Evolutionary conservation across 2,113 vertebrate genomes (phyloP), one percentile per base, ranked within the genome.

Genomic region (Scopus umbretta): DNA sequence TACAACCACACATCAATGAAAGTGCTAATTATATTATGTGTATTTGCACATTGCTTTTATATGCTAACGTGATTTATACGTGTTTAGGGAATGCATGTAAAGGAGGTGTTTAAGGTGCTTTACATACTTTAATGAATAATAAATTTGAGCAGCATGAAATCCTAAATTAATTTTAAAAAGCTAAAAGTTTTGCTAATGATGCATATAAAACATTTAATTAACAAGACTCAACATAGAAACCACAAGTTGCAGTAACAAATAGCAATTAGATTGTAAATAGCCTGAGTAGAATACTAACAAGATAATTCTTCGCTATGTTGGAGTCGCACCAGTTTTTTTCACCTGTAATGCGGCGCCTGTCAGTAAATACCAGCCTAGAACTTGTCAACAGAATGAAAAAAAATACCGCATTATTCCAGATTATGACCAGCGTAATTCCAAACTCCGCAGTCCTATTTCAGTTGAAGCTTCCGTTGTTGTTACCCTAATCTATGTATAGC

Each of bases 151-250:
- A 88, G 67, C 13, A 23, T 6, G 5, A 34, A 84, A 70, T 89
- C 52, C 43, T 89, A 92, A 93, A 74, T 94, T 84, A 94, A 89
- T 94, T 90, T 86, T 9, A 7, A 88, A 92, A 90, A 78, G 18
- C 38, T 55, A 17, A 23, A 88, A 70, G 38, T 96, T 92, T 90
- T 80, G 16, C 70, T 96, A 93, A 95, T 80, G 85, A 36, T 88
- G 73, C 81, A 42, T 71, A 38, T 65, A 68, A 68, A 90, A 10
- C 13, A 13, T 86, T 88, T 84, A 68, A 91, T 94, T 91, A 86
- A 81, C 62, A 52, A 82, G 63, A 56, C 32, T 88, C 45, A 34
- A 7, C 17, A 4, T 26, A 93, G 82, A 80, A 94, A 55, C 58
- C 42, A 27, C 45, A 67, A 90, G 42, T 63, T 58, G 52, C 32